Percentiles rank a stretch among this genome's conserved stretches.
These are phyloP conservation scores for Rhinolophus sinicus DNA, from an alignment of 2,113 vertebrate genomes.

Conservation along the genomic window DNA sequence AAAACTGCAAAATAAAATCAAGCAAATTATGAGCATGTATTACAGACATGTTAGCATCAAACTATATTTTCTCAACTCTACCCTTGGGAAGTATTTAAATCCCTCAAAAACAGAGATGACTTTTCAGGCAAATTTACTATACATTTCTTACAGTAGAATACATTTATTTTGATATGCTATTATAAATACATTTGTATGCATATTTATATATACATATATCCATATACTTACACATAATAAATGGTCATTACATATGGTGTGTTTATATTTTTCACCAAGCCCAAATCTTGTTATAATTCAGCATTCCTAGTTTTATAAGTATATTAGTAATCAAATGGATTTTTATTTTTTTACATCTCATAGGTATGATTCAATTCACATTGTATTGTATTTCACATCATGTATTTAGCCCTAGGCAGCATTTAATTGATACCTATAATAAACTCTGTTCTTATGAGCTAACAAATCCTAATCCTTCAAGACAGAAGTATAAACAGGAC, in stretches of 20 bases:
- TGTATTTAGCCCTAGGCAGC: neutral
- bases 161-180: neutral
- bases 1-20: constrained; percentile 44
- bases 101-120: neutral
- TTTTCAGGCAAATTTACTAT: neutral
- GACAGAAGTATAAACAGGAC: neutral
- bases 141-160: neutral
- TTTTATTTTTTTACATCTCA: constrained; percentile 54
- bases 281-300: neutral
- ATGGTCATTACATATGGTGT: neutral
- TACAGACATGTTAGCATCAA: neutral
- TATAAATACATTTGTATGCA: neutral
- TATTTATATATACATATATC: neutral
- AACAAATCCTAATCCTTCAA: constrained; percentile 58
- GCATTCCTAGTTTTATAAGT: neutral
- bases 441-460: constrained; percentile 39
- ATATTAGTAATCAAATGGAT: constrained; percentile 13
- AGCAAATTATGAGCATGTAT: constrained; percentile 9
- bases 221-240: neutral
- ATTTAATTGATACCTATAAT: constrained; percentile 48
- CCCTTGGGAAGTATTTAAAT: constrained; percentile 34
- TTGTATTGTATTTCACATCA: constrained; percentile 24
- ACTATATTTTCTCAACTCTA: neutral
- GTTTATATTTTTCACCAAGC: neutral
- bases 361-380: constrained; percentile 45